Conservation (phyloP, 1,140 invertebrate species). For the Sitodiplosis mosellana region DNA sequence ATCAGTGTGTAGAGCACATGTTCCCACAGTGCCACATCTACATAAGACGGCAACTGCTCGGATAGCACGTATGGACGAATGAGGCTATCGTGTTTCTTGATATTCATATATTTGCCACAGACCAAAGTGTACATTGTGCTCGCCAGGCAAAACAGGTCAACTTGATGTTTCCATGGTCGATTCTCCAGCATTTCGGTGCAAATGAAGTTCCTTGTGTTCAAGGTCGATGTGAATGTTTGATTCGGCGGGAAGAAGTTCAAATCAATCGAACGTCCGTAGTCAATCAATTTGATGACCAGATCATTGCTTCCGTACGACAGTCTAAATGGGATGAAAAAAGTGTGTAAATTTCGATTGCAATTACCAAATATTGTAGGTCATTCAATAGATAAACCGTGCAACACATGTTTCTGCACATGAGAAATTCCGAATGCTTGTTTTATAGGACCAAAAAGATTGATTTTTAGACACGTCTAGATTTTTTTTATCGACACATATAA, state of each 20-base stretch:
- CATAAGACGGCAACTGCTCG: too few relatives aligned
- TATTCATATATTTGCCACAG: conserved; percentile 77
- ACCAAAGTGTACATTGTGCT: conserved; percentile 70
- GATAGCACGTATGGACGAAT: conserved; percentile 14
- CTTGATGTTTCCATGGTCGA: conserved; percentile 82
- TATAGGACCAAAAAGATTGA: too few relatives aligned
- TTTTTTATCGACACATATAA: too few relatives aligned
- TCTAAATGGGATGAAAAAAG: not conserved
- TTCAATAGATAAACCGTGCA: too few relatives aligned
- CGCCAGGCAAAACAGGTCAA: conserved; percentile 73
- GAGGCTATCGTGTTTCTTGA: conserved; percentile 26
- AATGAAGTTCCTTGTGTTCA: conserved; percentile 49
- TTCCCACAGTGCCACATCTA: too few relatives aligned
- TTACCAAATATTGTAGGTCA: too few relatives aligned
- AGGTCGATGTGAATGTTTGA: conserved; percentile 53
- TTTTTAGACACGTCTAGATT: too few relatives aligned
- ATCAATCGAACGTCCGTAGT: conserved; percentile 77
- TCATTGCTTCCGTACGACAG: not conserved
- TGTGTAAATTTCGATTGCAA: too few relatives aligned
- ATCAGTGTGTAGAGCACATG: too few relatives aligned
- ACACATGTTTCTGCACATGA: too few relatives aligned
- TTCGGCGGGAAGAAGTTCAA: conserved; percentile 63
- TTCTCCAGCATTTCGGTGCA: conserved; percentile 76
- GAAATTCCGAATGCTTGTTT: too few relatives aligned
- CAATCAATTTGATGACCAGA: conserved; percentile 49